Evolutionary conservation across 2,797 vertebrate species (phyloP).

Genomic region (Sebastes oblongus): DNA sequence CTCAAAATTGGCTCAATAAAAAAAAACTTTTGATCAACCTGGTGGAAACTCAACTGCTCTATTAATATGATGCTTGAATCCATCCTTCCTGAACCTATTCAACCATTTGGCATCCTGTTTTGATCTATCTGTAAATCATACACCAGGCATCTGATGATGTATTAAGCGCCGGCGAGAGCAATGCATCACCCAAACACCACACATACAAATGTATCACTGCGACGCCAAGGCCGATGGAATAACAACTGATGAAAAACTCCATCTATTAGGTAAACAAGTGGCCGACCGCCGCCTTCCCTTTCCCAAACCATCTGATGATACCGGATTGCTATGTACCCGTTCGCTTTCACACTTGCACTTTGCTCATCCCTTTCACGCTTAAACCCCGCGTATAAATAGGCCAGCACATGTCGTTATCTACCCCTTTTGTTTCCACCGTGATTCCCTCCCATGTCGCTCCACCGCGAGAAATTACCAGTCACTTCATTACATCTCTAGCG

Average conservation of each 20-base stretch:
- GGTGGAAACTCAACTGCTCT: not conserved
- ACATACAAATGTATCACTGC: conserved; percentile 28
- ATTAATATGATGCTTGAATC: not conserved
- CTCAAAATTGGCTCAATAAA: not conserved
- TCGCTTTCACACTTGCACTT: conserved; percentile 38
- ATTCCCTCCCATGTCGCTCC: conserved; percentile 30
- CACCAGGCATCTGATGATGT: not conserved
- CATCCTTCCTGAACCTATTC: not conserved
- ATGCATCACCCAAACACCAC: conserved; percentile 31
- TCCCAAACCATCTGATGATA: not conserved
- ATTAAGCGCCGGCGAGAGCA: conserved; percentile 10
- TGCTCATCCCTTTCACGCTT: conserved; percentile 40
- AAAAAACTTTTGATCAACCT: not conserved
- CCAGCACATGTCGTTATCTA: conserved; percentile 17
- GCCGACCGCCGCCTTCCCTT: not conserved
- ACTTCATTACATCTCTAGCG: conserved; percentile 56
- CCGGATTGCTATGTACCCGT: conserved; percentile 12
- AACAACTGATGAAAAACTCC: conserved; percentile 33
- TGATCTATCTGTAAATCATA: conserved; percentile 14
- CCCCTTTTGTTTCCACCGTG: conserved; percentile 1
- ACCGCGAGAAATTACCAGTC: conserved; percentile 32
- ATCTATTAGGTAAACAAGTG: conserved; percentile 32
- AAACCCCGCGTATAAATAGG: conserved; percentile 35
- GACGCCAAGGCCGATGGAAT: not conserved
- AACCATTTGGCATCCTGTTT: conserved; percentile 3